Conservation (phyloP, 2,797 vertebrate species). For the Onychomys arenicola region DNA sequence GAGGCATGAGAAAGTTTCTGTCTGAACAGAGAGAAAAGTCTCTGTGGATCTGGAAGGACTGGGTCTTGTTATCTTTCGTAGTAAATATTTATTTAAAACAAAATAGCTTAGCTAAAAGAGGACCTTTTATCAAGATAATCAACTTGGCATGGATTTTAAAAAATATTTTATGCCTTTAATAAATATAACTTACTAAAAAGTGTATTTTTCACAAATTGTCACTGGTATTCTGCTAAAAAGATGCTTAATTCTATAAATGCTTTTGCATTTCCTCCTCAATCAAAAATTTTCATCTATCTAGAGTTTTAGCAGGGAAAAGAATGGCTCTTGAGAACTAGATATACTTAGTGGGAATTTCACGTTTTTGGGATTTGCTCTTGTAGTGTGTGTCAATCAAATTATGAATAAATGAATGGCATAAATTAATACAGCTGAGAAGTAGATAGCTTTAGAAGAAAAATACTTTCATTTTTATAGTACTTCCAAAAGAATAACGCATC, state of each 20-base stretch:
- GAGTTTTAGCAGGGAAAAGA: constrained; percentile 31
- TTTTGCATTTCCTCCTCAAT: constrained; percentile 31
- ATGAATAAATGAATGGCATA: neutral
- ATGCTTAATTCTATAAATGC: constrained; percentile 38
- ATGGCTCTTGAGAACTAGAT: neutral
- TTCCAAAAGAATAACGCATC: constrained; percentile 13
- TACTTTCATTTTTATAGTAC: neutral
- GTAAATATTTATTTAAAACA: constrained; percentile 89
- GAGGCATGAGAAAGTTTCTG: constrained; percentile 50
- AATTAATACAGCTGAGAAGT: constrained; percentile 22
- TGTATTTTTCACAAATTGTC: constrained; percentile 66
- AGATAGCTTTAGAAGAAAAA: constrained; percentile 49
- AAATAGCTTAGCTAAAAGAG: constrained; percentile 85
- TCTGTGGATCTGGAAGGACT: constrained; percentile 81
- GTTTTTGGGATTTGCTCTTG: constrained; percentile 2
- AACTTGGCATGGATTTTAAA: constrained; percentile 77
- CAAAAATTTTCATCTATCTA: neutral
- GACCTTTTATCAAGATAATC: constrained; percentile 85
- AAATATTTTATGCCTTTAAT: constrained; percentile 80
- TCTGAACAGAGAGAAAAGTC: constrained; percentile 83
- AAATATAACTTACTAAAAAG: constrained; percentile 74
- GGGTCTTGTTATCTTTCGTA: constrained; percentile 85
- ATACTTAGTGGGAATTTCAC: neutral
- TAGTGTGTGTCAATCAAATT: neutral
- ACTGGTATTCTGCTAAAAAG: constrained; percentile 30